phyloP scores from a whole-genome alignment of 2,113 vertebrate genomes.

The Otolemur garnettii region DNA sequence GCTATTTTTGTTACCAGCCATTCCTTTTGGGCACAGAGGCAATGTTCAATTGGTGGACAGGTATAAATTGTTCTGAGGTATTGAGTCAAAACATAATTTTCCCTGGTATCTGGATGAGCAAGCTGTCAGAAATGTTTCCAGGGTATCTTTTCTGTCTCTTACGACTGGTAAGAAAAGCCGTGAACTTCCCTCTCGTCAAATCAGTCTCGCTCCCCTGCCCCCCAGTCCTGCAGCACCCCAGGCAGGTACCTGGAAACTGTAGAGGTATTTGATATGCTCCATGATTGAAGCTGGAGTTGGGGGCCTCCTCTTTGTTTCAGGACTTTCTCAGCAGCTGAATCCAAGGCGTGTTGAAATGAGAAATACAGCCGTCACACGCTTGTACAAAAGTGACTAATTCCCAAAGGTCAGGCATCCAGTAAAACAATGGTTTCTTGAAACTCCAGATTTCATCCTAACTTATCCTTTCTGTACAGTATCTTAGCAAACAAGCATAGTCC shows the following conservation, averaged over 20 bases:
- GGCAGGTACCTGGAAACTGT: not conserved
- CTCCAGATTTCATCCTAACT: not conserved
- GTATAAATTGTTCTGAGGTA: slow-evolving; percentile 63
- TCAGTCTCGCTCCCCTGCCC: not conserved
- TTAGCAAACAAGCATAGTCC: not conserved
- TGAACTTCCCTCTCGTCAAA: not conserved
- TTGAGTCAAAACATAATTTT: slow-evolving; percentile 51
- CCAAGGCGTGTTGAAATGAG: not conserved
- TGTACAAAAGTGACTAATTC: not conserved
- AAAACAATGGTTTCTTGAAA: not conserved
- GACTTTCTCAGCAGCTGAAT: not conserved
- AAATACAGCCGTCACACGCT: not conserved
- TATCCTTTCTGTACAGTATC: not conserved
- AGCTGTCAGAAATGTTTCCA: slow-evolving; percentile 5
- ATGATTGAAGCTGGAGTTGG: not conserved
- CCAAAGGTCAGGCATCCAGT: not conserved
- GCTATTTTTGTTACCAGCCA: not conserved
- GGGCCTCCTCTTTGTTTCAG: too few species aligned
- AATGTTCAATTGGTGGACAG: slow-evolving; percentile 43
- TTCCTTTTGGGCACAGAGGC: not conserved
- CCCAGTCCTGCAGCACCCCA: too few species aligned
- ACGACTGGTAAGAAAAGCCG: slow-evolving; percentile 7
- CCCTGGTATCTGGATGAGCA: not conserved
- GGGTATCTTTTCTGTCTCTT: not conserved
- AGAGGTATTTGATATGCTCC: not conserved